Base-by-base conservation (phyloP, 2,113 vertebrate species). In the Trachemys scripta region DNA sequence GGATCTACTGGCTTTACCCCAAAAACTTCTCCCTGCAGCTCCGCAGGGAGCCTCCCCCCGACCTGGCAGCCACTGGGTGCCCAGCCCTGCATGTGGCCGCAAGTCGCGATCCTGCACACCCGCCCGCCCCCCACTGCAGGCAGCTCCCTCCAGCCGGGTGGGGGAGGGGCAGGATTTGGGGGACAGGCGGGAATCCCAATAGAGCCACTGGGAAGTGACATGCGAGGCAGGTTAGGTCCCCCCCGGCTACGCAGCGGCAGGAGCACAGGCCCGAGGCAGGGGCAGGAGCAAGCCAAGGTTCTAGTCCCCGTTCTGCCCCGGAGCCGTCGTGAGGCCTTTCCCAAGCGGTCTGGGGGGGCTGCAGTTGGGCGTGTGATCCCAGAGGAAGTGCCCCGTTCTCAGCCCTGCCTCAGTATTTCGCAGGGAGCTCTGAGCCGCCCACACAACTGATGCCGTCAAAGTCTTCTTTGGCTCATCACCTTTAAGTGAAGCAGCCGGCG, bases 31-130 rank as follows among this genome's bases (percentile, higher is more conserved):
- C 57, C 57, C 57, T 27, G 27, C 57, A 13, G 27, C 56, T 57
- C 10, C 10, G 25, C 56, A 57, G 24, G 25, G 56, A 57, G 56
- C 31, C 62, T 14, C 29, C 14, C 59, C 6, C 35, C 4, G 7
- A 9, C 14, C 62, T 9, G 19, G 65, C 76, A 89, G 22, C 24
- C 75, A 25, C 24, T 27, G 75, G 59, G 50, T 87, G 50, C 79
- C 10, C 80, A 0, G 1, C 42, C 16, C 1, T 7, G 17, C 27
- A 2, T 0, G 13, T n/a, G 27, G 8, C 13, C 76, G 78, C 50
- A 59, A 80, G 76, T 8, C 9, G 20, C 17, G 4, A 38, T 38
- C 65, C 65, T 38, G 35, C 17, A 20, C 62, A 29, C 56, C 50
- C 62, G 13, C 56, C 59, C 2, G 0, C 78, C 9, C 9, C 84